Base-by-base conservation (phyloP, 1,140 invertebrate species). In the Dendroctonus valens region DNA sequence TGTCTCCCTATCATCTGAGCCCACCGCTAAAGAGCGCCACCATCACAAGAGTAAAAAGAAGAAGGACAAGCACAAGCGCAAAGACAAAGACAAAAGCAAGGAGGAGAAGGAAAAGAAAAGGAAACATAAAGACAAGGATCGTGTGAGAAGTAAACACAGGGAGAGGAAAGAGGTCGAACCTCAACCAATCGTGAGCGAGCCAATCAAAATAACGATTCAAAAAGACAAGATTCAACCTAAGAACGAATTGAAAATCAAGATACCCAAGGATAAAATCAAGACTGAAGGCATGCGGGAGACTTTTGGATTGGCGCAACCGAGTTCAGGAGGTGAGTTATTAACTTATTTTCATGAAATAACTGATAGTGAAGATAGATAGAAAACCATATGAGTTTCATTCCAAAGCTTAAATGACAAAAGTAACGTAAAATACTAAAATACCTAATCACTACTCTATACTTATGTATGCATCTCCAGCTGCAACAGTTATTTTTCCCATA, bases 191-290 rank as follows among this genome's bases (percentile, higher is more conserved):
- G 69, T 78, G 77, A 71, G 76, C 2, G 78, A 81, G 49, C 82
- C 83, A 2, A 82, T 87, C 6, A 88, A 86, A 71, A 86, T 89
- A 9, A 89, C 85, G 37, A 88, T 89, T 53, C 82, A 86, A 5
- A 89, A 86, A 73, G 86, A 87, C 57, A 86, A 85, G 72, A 75
- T 86, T 72, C 76, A 40, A 70, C 75, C 15, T 61, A 69, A 51
- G 12, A 71, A 76, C 55, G 70, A 74, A 2, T 72, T 87, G 8
- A 88, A 87, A 72, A 84, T 88, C 14, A 87, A 86, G 76, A 87
- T 89, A 42, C 82, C 85, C 0, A 87, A 86, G 70, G 85, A 87
- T 63, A 76, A 81, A 38, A 78, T 86, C 14, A 83, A 82, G 69
- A 79, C 76, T 46, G 78, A 79, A 53, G 72, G 75, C 37, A 68